A percentile compares a stretch with the other conserved stretches of the same genome.
phyloP scores from a whole-genome alignment of 2,797 vertebrate species.

The Sarcoramphus papa region DNA sequence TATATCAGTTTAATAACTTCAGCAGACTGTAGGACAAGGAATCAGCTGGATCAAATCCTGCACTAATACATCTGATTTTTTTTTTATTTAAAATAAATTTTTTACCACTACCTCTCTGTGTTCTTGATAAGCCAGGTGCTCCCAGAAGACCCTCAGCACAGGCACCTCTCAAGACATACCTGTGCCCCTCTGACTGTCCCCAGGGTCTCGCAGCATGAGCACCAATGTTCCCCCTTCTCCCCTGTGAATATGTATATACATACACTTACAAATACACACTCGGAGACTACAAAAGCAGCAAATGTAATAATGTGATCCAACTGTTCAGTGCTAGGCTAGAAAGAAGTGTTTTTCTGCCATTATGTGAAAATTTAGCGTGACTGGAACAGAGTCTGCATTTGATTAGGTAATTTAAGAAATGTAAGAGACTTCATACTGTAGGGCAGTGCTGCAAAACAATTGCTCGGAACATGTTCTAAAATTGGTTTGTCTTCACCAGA shows the following conservation, averaged over 20 bases:
- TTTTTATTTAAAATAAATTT: neutral
- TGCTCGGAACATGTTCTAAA: slow-evolving; percentile 47
- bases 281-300: slow-evolving; percentile 33
- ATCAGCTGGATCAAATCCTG: neutral
- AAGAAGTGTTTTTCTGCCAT: slow-evolving; percentile 75
- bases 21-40: neutral
- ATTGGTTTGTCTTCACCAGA: slow-evolving; percentile 52
- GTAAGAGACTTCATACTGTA: slow-evolving; percentile 73
- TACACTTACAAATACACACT: neutral
- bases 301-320: slow-evolving; percentile 73
- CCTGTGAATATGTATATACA: neutral
- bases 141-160: neutral
- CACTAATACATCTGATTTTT: neutral
- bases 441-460: slow-evolving; percentile 70
- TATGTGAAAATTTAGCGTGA: slow-evolving; percentile 78
- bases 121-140: neutral
- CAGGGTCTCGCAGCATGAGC: neutral
- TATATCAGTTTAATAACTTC: neutral
- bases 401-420: slow-evolving; percentile 71
- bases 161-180: neutral
- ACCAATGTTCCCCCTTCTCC: neutral
- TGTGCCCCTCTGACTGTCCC: neutral
- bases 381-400: slow-evolving; percentile 76
- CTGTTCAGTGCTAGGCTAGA: slow-evolving; percentile 76
- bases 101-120: neutral